Percentiles rank a stretch among this genome's conserved stretches.
These are phyloP conservation scores for Diplazon laetatorius DNA, from an alignment of 2,888 invertebrate species.

Conservation along the genomic window DNA sequence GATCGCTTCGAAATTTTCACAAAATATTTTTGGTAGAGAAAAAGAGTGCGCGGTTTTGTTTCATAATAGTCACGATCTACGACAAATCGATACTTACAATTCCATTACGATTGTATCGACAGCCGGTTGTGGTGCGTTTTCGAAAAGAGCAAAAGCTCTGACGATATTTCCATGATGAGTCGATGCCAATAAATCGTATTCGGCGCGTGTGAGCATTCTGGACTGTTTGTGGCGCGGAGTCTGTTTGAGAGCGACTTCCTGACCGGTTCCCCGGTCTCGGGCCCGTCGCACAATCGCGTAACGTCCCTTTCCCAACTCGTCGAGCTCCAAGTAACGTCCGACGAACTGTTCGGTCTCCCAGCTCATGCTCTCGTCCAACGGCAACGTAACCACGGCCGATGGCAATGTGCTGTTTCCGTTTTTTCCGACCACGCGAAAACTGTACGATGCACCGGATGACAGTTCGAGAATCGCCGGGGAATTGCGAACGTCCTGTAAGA, in stretches of 20 bases:
- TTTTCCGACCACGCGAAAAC: slow-evolving; percentile 90
- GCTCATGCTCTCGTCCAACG: slow-evolving; percentile 85
- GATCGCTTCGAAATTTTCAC: too few species aligned
- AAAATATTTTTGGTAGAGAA: background rate
- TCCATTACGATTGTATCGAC: slow-evolving; percentile 90
- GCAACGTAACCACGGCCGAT: slow-evolving; percentile 85
- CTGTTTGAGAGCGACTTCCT: slow-evolving; percentile 91
- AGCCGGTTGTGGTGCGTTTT: slow-evolving; percentile 88
- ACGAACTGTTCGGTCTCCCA: slow-evolving; percentile 89
- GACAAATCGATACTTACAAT: slow-evolving; percentile 87
- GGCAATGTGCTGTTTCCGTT: slow-evolving; percentile 83
- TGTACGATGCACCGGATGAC: slow-evolving; percentile 86
- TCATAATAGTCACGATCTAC: too few species aligned
- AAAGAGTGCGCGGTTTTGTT: too few species aligned
- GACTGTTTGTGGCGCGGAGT: slow-evolving; percentile 86
- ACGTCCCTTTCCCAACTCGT: slow-evolving; percentile 89
- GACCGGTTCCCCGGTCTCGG: slow-evolving; percentile 89
- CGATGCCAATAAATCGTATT: slow-evolving; percentile 88
- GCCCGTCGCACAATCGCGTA: slow-evolving; percentile 89
- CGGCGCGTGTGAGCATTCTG: slow-evolving; percentile 87
- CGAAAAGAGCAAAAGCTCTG: slow-evolving; percentile 90
- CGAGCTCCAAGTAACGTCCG: slow-evolving; percentile 86
- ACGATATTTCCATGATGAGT: slow-evolving; percentile 89
- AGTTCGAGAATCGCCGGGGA: slow-evolving; percentile 77
- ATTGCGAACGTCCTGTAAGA: slow-evolving; percentile 72